Evolutionary conservation across 2,888 invertebrate genomes (phyloP).

Genomic region (Camptogramma bilineatum): DNA sequence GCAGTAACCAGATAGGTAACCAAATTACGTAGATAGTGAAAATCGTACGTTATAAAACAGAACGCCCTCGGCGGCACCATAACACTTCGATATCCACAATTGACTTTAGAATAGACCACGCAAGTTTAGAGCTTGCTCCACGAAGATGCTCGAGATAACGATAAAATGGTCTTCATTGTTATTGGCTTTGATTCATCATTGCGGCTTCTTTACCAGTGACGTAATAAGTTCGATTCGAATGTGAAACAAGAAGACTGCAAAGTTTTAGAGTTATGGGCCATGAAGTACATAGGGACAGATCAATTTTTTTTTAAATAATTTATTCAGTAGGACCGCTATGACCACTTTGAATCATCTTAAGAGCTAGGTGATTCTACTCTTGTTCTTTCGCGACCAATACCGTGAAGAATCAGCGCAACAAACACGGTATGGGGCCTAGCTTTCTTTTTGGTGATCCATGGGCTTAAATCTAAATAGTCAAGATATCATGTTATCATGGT

Average conservation of each 20-base stretch:
- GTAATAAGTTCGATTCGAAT: neutral
- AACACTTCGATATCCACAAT: conserved; percentile 49
- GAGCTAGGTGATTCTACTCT: no score
- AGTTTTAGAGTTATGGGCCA: neutral
- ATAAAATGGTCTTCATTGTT: conserved; percentile 57
- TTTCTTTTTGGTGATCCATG: no score
- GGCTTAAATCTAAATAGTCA: no score
- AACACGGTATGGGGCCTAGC: no score
- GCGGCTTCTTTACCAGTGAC: neutral
- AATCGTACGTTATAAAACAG: conserved; percentile 33
- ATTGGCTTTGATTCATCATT: conserved; percentile 46
- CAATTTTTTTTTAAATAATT: no score
- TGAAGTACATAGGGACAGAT: no score
- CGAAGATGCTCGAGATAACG: conserved; percentile 52
- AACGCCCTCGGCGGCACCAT: conserved; percentile 33
- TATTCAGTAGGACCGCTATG: no score
- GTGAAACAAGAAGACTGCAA: neutral
- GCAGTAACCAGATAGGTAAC: no score
- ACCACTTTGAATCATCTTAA: no score
- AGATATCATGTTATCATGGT: no score
- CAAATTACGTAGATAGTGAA: neutral
- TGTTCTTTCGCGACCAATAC: no score
- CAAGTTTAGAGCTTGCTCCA: conserved; percentile 50
- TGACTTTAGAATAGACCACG: conserved; percentile 60
- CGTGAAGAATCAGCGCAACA: no score